Conservation (phyloP, 2,113 vertebrate genomes). For the Rallus limicola region DNA sequence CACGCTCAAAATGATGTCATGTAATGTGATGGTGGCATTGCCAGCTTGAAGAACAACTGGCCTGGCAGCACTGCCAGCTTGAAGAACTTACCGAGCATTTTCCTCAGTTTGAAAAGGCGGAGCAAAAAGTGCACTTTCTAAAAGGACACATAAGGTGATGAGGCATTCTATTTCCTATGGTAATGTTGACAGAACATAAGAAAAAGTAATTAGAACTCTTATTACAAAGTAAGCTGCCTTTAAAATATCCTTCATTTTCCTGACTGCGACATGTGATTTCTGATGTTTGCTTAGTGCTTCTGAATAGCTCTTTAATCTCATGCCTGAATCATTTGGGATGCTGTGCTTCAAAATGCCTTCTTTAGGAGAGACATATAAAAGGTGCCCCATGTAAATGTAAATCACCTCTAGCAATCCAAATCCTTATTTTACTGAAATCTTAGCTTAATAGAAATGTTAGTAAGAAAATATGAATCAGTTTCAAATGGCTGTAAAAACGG, state of each 20-base stretch:
- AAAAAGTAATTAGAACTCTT: slow-evolving; percentile 66
- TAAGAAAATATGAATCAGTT: background rate
- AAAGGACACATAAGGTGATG: background rate
- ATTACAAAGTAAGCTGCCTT: slow-evolving; percentile 66
- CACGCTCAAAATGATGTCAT: background rate
- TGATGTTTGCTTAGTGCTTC: slow-evolving; percentile 50
- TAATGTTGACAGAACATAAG: background rate
- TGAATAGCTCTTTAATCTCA: slow-evolving; percentile 57
- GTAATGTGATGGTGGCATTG: background rate
- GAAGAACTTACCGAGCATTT: background rate
- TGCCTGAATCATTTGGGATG: slow-evolving; percentile 21
- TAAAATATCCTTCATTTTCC: slow-evolving; percentile 51
- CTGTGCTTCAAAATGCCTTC: background rate
- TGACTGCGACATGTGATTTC: slow-evolving; percentile 49
- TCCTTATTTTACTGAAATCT: background rate
- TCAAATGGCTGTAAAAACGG: background rate
- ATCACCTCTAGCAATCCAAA: background rate
- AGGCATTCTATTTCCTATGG: background rate
- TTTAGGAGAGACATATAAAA: slow-evolving; percentile 2
- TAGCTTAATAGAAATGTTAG: background rate
- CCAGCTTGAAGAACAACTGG: background rate
- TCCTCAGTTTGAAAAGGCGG: background rate
- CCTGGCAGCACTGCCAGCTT: background rate
- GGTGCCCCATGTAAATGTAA: background rate
- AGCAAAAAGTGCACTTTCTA: background rate